Conservation (phyloP, 2,888 invertebrate species). For the Nephrotoma guestfalica region DNA sequence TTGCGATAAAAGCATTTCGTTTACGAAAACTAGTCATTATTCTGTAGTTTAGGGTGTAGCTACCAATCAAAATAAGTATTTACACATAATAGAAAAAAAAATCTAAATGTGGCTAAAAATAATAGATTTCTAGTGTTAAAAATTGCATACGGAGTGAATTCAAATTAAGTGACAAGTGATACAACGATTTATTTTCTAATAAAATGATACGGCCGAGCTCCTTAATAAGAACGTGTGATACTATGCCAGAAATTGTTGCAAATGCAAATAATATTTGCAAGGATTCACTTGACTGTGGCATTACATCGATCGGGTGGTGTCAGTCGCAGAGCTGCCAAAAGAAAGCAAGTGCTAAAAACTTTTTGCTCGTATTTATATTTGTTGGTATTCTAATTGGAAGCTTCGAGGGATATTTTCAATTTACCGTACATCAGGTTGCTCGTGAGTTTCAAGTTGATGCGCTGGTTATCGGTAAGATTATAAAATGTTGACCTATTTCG, state of each 20-base stretch:
- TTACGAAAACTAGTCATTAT: background rate
- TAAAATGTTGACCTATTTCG: background rate
- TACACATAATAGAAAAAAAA: background rate
- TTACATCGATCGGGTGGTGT: constrained; percentile 33
- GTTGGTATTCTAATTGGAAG: constrained; percentile 33
- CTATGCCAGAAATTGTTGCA: constrained; percentile 15
- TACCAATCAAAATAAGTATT: background rate
- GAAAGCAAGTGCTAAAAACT: constrained; percentile 33
- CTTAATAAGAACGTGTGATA: constrained; percentile 11
- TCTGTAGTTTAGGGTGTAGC: background rate
- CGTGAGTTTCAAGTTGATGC: constrained; percentile 32
- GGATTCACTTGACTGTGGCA: constrained; percentile 37
- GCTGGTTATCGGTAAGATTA: constrained; percentile 30
- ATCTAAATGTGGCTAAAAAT: background rate
- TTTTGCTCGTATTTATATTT: constrained; percentile 30
- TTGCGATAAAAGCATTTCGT: background rate
- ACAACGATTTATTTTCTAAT: background rate
- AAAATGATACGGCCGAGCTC: constrained; percentile 14
- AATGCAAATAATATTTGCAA: constrained; percentile 19
- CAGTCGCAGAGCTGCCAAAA: constrained; percentile 31
- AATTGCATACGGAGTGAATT: background rate
- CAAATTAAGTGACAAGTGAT: background rate
- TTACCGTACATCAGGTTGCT: constrained; percentile 36
- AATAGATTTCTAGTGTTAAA: background rate
- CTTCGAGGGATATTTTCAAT: constrained; percentile 34